Conservation (phyloP, 2,888 invertebrate species). For the Lepas anatifera region DNA sequence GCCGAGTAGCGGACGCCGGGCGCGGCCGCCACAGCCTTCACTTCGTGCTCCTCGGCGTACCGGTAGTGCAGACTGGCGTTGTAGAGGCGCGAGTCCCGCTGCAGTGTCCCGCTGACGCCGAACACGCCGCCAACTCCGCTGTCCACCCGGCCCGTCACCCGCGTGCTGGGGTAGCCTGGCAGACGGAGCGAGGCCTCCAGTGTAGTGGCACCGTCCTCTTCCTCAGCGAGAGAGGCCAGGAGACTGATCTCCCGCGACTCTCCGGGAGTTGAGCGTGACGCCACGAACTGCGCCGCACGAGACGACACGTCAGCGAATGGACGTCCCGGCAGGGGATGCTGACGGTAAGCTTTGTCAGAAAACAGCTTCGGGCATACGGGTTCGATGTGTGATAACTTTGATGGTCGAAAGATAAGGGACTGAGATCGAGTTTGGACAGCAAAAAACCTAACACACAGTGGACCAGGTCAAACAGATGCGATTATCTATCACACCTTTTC, state of each 20-base stretch:
- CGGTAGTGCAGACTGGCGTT: background rate
- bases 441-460: too few relatives aligned
- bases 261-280: background rate
- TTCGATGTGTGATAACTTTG: too few relatives aligned
- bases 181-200: background rate
- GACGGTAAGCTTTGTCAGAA: too few relatives aligned
- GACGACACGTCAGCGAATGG: too few relatives aligned
- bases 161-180: background rate
- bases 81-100: background rate
- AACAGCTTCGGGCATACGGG: too few relatives aligned
- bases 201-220: background rate
- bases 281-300: background rate
- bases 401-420: too few relatives aligned
- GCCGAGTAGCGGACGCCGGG: background rate
- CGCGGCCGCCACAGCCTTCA: background rate
- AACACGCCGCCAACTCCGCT: background rate
- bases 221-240: background rate
- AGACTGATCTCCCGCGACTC: background rate
- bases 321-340: too few relatives aligned
- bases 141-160: background rate
- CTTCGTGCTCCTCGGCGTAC: background rate
- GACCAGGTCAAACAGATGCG: too few relatives aligned
- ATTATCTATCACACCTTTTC: too few relatives aligned
- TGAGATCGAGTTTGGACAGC: too few relatives aligned
- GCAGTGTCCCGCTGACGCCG: background rate